phyloP scores from a whole-genome alignment of 2,113 vertebrate species.

The Bubo bubo region DNA sequence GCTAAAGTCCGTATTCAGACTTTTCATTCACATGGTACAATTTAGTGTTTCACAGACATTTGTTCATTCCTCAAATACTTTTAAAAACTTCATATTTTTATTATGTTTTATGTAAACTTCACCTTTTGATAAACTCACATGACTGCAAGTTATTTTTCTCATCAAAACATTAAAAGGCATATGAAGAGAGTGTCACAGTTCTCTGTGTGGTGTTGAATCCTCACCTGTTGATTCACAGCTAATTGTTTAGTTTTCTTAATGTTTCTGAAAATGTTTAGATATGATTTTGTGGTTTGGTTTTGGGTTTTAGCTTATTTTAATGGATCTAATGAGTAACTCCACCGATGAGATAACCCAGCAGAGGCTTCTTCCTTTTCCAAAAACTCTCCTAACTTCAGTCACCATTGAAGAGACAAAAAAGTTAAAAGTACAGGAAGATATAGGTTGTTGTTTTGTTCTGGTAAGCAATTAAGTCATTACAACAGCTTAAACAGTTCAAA shows the following conservation, averaged over 20 bases:
- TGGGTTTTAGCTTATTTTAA: background rate
- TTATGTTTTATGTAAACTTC: background rate
- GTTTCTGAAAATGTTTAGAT: background rate
- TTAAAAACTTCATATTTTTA: background rate
- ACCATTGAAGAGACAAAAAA: background rate
- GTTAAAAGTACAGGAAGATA: background rate
- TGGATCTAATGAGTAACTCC: background rate
- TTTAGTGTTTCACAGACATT: background rate
- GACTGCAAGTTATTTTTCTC: background rate
- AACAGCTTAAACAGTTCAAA: background rate
- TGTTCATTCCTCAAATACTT: background rate
- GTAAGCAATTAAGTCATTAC: background rate
- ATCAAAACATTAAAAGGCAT: background rate
- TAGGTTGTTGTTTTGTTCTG: background rate
- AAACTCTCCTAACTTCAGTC: background rate
- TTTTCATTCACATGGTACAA: background rate
- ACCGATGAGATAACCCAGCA: background rate
- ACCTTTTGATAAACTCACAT: background rate
- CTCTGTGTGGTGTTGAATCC: background rate
- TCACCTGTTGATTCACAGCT: background rate
- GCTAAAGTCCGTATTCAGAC: background rate
- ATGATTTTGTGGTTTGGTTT: background rate
- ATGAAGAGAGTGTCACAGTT: background rate
- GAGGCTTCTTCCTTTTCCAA: background rate
- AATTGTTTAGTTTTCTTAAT: background rate